Base-by-base conservation (phyloP, 2,113 vertebrate genomes). In the Gnathonemus longibarbis region DNA sequence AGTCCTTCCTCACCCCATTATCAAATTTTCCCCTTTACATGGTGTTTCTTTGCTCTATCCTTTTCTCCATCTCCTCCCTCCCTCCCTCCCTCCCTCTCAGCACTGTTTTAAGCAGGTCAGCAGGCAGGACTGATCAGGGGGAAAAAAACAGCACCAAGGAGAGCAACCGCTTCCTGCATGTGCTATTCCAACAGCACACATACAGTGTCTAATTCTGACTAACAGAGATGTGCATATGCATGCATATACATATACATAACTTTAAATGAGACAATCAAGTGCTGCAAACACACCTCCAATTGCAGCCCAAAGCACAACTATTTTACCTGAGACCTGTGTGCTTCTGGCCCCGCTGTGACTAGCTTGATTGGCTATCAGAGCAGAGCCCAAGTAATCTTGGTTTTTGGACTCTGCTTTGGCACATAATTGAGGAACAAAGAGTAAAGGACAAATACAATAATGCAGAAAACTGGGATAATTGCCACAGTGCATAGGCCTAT, bases 131-230 rank as follows among this genome's bases (percentile, higher is more conserved):
- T 89, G 88, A 87, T 80, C 35, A 80, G 35, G 31, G 62, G 31
- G 0, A 80, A 90, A 83, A 90, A 91, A 91, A 77, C 91, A 90
- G 77, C 84, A 91, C 74, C 74, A 90, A 90, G 91, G 91, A 91
- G 89, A 92, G 91, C 84, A 91, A 58, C 89, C 89, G 10, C n/a
- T 88, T 89, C 56, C 56, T 80, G 53, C 90, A 86, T 56, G 91
- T 90, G 85, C 74, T 86, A 48, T 49, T 84, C 80, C 53, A 45
- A 35, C 24, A 42, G 56, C 88, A 88, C 87, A 84, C 62, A 66
- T 31, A 74, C 66, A 74, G 48, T 86, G 70, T 85, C 85, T 77
- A 74, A 48, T n/a, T 53, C 77, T 35, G 21, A 46, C 66, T 46
- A 39, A 19, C 13, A 77, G 31, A 39, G 4, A 39, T 0, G 15